Base-by-base conservation (phyloP, 64 coral and sea anemone genomes). In the Actinia tenebrosa region DNA sequence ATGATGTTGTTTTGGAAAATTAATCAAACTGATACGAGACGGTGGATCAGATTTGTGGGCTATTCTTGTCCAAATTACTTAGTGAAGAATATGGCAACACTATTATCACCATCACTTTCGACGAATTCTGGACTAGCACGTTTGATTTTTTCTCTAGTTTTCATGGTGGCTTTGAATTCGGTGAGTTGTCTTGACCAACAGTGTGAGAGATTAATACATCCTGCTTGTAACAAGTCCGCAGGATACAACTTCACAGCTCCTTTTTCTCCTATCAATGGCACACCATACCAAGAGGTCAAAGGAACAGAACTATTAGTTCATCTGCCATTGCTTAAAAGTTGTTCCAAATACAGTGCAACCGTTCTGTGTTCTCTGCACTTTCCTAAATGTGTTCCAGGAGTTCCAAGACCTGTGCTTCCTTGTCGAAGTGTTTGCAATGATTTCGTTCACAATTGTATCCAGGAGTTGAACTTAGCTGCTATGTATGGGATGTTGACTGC, bases 391-490 rank as follows among this genome's bases (percentile, higher is more conserved):
- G 85, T 87, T 59, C 8, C 56, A 8, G 79, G 85, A 44, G 27
- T 63, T 56, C 20, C 59, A 4, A 83, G 78, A 83, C 90, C 90
- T 9, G 66, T 87, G 56, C 47, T 92, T 18, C 90, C 90, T 71
- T 92, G 90, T 66, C 59, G 86, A 83, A 79, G 86, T 79, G 85
- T 92, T 66, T 92, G 90, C 54, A 82, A 82, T 18, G 90, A 87
- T 83, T 92, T 92, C 84, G 84, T 86, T 45, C 64, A 87, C 44
- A 92, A 62, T 0, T 92, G 90, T 77, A 87, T 26, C 11, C 66
- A 16, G 19, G 14, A 60, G 20, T 19, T 92, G 27, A 59, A 53
- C 20, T 56, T 75, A 5, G 79, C 13, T 4, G 84, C 90, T 14
- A 69, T 75, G 84, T 10, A 15, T 14, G 90, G 90, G 44, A 83